Evolutionary conservation across 1,140 invertebrate species (phyloP), one percentile per base, ranked within the genome.

Genomic region (Papilio helenus): DNA sequence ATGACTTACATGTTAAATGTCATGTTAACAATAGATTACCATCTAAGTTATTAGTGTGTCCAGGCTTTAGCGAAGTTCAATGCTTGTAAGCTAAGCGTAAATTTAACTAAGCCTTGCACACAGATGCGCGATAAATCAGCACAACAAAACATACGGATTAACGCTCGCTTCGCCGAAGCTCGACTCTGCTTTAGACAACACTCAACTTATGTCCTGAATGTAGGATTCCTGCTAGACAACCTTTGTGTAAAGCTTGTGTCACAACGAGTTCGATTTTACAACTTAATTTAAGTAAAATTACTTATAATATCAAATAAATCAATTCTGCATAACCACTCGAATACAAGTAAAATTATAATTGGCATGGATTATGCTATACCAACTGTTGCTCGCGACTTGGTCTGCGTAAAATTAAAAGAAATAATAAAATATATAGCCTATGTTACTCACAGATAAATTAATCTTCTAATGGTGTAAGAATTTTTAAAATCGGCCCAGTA

Each of bases 201-300:
- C 58, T 77, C 76, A 77, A 77, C 76, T 77, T 77, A 77, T 77
- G 76, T 77, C 76, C 76, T 77, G 76, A 77, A 77, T 77, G 76
- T 77, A 77, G 76, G 76, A 77, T 77, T 77, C 76, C 39, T 77
- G 76, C 55, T 65, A 77, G 51, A 77, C 76, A 77, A 77, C 58
- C 76, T 77, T 77, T 44, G 51, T 20, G 0, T 77, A 77, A 77
- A 20, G 55, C 55, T 18, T 77, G 76, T 65, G 7, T 16, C 39
- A 77, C 76, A 77, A 65, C n/a, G 12, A 61, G 3, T 58, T 39
- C 4, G 7, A 34, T 34, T 58, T 76, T 55, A 4, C 16, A 42
- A 76, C 23, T 29, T 34, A 58, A 34, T 58, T 55, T 12, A 74
- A 26, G 3, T 46, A 46, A 16, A 46, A 46, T 3, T 46, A 46